Evolutionary conservation across 2,113 vertebrate genomes (phyloP), one percentile per base, ranked within the genome.

Genomic region (Aegypius monachus): DNA sequence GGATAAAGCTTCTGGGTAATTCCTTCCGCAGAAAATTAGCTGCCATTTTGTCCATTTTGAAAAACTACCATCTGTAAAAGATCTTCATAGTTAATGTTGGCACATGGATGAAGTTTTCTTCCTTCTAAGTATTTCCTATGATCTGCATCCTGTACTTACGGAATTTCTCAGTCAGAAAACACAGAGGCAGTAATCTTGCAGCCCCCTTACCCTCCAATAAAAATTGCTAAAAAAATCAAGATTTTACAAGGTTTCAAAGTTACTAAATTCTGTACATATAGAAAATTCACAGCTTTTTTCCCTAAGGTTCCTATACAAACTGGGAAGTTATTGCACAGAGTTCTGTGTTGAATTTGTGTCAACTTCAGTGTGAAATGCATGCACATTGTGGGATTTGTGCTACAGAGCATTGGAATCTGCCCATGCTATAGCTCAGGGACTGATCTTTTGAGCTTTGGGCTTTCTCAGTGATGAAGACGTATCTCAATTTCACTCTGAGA

Each of bases 181-280:
- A 10, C 5, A 68, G 22, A 83, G 11, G 3, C 10, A 59, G 17
- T 26, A 78, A 78, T 50, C 29, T 21, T 62, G 10, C 19, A 88
- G 5, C 0, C 3, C 4, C 8, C 17, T 79, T 87, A 16, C 4
- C 0, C 1, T 38, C 1, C 7, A 42, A 40, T 11, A 62, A 73
- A 78, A 78, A 80, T 26, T 14, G 2, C 13, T n/a, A 15, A 62
- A 82, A 86, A 66, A 0, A 1, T 11, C 8, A 43, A 36, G 4
- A 61, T 58, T 42, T 80, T 65, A 22, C 4, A 58, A 32, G 4
- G 2, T 82, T 88, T 91, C 13, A 65, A 90, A 82, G 13, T 50
- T 68, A 36, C 3, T 56, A 40, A 59, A 32, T 45, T 90, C 31
- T 83, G 43, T 48, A 68, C 10, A 7, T 29, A 8, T 18, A 72